Percentiles rank a stretch among this genome's conserved stretches.
phyloP scores from a whole-genome alignment of 2,888 invertebrate species.

The Arctia plantaginis region DNA sequence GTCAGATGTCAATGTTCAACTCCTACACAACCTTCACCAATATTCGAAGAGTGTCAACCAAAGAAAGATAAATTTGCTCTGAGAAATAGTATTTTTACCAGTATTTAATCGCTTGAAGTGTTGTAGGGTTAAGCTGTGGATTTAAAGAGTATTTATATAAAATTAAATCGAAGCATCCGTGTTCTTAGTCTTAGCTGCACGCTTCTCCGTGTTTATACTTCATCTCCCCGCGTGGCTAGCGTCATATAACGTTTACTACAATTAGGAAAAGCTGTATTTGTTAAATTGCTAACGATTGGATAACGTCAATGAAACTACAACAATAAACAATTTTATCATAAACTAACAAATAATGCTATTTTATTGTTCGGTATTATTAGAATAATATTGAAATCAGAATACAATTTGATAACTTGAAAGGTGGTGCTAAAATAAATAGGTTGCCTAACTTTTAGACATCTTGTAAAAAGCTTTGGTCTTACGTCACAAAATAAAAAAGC shows the following conservation, averaged over 20 bases:
- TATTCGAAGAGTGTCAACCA: not conserved
- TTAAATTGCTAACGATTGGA: slow-evolving; percentile 24
- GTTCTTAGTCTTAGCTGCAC: not conserved
- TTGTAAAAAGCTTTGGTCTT: not conserved
- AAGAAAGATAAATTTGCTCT: not conserved
- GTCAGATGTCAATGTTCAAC: not conserved
- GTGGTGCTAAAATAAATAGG: not conserved
- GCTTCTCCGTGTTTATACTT: not conserved
- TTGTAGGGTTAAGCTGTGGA: not conserved
- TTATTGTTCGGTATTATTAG: not conserved
- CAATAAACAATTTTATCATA: slow-evolving; percentile 27
- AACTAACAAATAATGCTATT: slow-evolving; percentile 26
- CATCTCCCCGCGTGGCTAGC: not conserved
- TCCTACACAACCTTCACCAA: not conserved
- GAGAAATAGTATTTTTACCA: no score
- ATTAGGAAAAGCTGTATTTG: slow-evolving; percentile 11
- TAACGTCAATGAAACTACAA: slow-evolving; percentile 21
- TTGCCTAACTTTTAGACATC: not conserved
- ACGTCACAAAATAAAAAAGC: no score
- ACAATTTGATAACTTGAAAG: slow-evolving; percentile 4
- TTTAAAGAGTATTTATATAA: slow-evolving; percentile 5
- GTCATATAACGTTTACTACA: not conserved
- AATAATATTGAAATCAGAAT: slow-evolving; percentile 2
- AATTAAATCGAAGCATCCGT: slow-evolving; percentile 8
- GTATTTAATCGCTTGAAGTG: not conserved